Percentiles rank a stretch among this genome's conserved stretches.
These are phyloP conservation scores for Lordiphosa clarofinis DNA, from an alignment of 1,140 invertebrate species.

Conservation along the genomic window DNA sequence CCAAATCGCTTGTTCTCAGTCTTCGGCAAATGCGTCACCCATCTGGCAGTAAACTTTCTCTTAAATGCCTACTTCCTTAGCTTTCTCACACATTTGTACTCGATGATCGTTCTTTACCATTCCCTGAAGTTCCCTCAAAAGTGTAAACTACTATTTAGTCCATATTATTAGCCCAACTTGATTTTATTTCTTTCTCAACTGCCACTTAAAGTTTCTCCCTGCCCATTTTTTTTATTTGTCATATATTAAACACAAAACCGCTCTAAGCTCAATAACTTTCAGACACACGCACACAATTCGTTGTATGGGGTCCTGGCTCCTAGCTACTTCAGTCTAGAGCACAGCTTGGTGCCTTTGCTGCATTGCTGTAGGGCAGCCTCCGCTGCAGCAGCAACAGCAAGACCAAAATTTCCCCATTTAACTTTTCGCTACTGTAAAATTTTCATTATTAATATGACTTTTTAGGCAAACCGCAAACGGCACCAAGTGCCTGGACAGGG, in stretches of 20 bases:
- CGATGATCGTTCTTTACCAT: too few relatives aligned
- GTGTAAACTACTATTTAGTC: too few relatives aligned
- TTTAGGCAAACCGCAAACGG: conserved; percentile 68
- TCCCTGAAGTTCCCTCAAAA: too few relatives aligned
- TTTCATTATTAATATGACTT: conserved; percentile 77
- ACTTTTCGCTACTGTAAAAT: conserved; percentile 74
- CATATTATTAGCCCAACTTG: conserved; percentile 9
- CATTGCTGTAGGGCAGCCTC: conserved; percentile 52
- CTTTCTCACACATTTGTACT: too few relatives aligned
- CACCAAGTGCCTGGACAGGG: conserved; percentile 34
- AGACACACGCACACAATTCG: conserved; percentile 24
- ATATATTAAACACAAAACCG: conserved; percentile 61
- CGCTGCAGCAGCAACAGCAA: conserved; percentile 21
- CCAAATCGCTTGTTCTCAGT: too few relatives aligned
- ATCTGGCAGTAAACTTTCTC: too few relatives aligned
- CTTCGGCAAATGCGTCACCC: too few relatives aligned
- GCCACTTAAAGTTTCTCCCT: not conserved
- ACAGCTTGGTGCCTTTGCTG: conserved; percentile 59
- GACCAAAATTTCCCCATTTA: conserved; percentile 68
- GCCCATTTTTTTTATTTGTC: conserved; percentile 31
- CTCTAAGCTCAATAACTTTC: conserved; percentile 65
- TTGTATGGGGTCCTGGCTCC: conserved; percentile 10
- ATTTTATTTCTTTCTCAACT: conserved; percentile 4
- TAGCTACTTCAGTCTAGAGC: conserved; percentile 27
- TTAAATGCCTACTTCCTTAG: too few relatives aligned